Evolutionary conservation across 92 coral and sea anemone species (phyloP).

Genomic region (Zoanthus gigantus): DNA sequence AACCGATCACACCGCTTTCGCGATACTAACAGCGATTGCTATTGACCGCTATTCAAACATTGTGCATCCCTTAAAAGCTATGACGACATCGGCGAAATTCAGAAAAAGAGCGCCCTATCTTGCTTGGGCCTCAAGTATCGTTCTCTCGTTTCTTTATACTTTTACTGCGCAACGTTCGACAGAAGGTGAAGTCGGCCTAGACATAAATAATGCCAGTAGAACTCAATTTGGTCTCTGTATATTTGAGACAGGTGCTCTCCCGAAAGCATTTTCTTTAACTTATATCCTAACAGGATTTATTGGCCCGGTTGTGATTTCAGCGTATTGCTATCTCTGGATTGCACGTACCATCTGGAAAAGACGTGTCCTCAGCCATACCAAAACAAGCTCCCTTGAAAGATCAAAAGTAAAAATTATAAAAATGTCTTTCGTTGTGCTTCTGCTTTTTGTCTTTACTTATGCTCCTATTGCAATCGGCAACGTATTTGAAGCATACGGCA

Average conservation of each 20-base stretch:
- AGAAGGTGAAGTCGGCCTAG: neutral
- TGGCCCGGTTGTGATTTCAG: conserved; percentile 15
- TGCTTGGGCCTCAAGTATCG: conserved; percentile 17
- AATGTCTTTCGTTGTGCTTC: conserved; percentile 21
- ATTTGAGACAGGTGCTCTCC: neutral
- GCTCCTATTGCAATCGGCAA: neutral
- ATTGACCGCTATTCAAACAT: conserved; percentile 34
- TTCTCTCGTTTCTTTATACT: neutral
- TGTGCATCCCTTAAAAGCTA: conserved; percentile 38
- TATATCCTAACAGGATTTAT: conserved; percentile 24
- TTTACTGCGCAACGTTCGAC: neutral
- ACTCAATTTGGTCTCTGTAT: neutral
- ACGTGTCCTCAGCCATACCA: neutral
- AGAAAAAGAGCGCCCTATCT: conserved; percentile 32
- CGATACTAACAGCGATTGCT: conserved; percentile 20
- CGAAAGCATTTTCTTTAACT: conserved; percentile 7
- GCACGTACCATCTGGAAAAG: conserved; percentile 32
- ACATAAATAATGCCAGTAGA: neutral
- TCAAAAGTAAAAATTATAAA: conserved; percentile 27
- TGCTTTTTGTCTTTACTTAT: conserved; percentile 16
- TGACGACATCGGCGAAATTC: neutral
- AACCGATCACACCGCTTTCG: conserved; percentile 26
- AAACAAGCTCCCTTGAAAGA: neutral
- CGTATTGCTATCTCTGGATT: conserved; percentile 16
- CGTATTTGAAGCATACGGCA: neutral